A percentile compares a stretch with the other conserved stretches of the same genome.
phyloP scores from a whole-genome alignment of 2,888 invertebrate species.

The Ditula angustiorana region DNA sequence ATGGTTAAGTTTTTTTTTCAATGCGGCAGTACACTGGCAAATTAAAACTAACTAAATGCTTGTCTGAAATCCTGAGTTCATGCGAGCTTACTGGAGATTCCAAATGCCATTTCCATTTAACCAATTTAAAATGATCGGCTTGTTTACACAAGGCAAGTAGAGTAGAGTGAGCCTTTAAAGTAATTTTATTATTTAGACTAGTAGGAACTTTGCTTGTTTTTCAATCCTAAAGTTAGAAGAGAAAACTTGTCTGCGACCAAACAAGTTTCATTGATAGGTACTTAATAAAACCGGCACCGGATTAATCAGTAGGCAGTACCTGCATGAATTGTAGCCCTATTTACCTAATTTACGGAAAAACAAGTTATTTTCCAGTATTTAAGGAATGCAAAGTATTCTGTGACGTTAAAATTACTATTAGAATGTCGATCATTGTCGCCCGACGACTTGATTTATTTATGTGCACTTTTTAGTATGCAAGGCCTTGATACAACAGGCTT shows the following conservation, averaged over 20 bases:
- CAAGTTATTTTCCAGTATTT: slow-evolving; percentile 19
- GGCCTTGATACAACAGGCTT: slow-evolving; percentile 69
- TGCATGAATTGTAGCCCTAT: slow-evolving; percentile 15
- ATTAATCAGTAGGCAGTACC: slow-evolving; percentile 21
- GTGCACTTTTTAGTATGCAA: slow-evolving; percentile 64
- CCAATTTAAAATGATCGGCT: too few species aligned
- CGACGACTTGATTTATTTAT: slow-evolving; percentile 45
- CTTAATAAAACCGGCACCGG: slow-evolving; percentile 18
- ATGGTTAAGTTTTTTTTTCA: too few species aligned
- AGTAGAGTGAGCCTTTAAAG: too few species aligned
- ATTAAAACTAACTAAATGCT: too few species aligned
- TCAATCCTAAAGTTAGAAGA: slow-evolving; percentile 21
- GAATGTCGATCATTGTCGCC: slow-evolving; percentile 15
- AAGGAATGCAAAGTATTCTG: background rate
- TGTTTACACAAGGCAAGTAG: too few species aligned
- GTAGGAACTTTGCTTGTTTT: slow-evolving; percentile 1
- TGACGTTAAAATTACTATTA: slow-evolving; percentile 3
- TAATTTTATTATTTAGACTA: background rate
- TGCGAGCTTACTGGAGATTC: too few species aligned
- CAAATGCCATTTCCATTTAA: too few species aligned
- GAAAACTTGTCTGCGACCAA: slow-evolving; percentile 43
- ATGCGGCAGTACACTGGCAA: too few species aligned
- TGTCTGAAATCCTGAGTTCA: too few species aligned
- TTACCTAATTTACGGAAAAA: slow-evolving; percentile 19
- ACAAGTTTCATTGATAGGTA: slow-evolving; percentile 50